These are phyloP conservation scores for Phylloscopus collybita DNA, from an alignment of 2,797 vertebrate species.

Conservation along the genomic window DNA sequence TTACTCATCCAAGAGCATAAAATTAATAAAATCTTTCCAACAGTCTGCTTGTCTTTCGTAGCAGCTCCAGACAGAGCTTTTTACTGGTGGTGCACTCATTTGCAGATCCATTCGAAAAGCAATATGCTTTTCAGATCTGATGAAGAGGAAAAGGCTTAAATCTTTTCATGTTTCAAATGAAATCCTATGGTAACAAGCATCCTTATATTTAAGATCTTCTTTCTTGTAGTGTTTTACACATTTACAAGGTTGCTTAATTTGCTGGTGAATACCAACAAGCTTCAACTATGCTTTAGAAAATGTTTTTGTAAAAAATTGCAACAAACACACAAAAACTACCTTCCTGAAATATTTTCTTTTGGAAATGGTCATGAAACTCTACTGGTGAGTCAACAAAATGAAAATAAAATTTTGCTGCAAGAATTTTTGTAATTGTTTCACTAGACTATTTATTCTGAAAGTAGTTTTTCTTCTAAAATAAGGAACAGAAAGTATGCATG, in stretches of 20 bases:
- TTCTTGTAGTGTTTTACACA: not conserved
- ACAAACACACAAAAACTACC: not conserved
- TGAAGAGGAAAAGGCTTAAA: not conserved
- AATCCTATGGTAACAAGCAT: not conserved
- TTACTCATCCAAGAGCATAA: not conserved
- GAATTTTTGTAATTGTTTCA: not conserved
- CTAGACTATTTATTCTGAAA: not conserved
- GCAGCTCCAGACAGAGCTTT: not conserved
- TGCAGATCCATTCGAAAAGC: not conserved
- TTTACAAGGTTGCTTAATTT: not conserved
- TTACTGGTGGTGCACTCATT: not conserved
- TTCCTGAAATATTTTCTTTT: not conserved
- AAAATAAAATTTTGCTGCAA: not conserved
- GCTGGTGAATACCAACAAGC: not conserved
- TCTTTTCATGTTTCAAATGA: not conserved
- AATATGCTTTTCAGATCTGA: not conserved
- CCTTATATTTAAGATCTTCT: not conserved
- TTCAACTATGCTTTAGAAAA: not conserved
- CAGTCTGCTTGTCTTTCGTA: not conserved
- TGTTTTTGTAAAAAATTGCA: not conserved
- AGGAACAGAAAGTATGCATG: not conserved
- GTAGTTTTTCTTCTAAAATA: not conserved
- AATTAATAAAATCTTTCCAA: not conserved
- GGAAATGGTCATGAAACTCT: not conserved
- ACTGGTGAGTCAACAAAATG: not conserved